Evolutionary conservation across 2,888 invertebrate genomes (phyloP).

Genomic region (Atherix ibis): DNA sequence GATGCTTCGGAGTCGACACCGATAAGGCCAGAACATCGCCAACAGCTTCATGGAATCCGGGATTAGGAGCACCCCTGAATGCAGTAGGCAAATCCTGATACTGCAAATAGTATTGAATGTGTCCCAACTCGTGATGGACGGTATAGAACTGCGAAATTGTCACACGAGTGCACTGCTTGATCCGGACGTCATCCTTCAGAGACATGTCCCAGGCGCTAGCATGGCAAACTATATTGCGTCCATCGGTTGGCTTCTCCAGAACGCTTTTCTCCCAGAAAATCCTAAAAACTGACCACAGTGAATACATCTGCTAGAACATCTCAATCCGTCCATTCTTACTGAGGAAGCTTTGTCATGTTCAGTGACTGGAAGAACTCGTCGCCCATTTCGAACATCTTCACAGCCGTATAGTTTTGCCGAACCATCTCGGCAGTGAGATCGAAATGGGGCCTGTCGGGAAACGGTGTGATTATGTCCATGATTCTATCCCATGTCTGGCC

Average conservation of each 20-base stretch:
- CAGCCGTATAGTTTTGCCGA: slow-evolving; percentile 51
- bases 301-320: not conserved
- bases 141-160: slow-evolving; percentile 38
- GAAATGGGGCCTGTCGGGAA: slow-evolving; percentile 47
- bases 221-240: slow-evolving; percentile 60
- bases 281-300: slow-evolving; percentile 18
- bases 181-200: slow-evolving; percentile 61
- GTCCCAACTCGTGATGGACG: slow-evolving; percentile 54
- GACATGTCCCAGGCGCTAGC: slow-evolving; percentile 83
- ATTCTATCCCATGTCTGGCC: slow-evolving; percentile 52
- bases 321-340: slow-evolving; percentile 10
- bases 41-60: slow-evolving; percentile 55
- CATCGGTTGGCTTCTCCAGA: slow-evolving; percentile 56
- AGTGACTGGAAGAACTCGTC: slow-evolving; percentile 75
- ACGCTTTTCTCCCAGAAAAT: slow-evolving; percentile 74
- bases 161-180: slow-evolving; percentile 47
- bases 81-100: slow-evolving; percentile 40
- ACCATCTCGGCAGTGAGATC: slow-evolving; percentile 58
- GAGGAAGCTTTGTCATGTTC: slow-evolving; percentile 61
- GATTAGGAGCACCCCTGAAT: slow-evolving; percentile 41
- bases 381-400: slow-evolving; percentile 63
- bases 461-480: slow-evolving; percentile 47
- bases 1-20: slow-evolving; percentile 51
- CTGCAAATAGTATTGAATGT: slow-evolving; percentile 51
- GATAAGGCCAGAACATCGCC: slow-evolving; percentile 56